Percentiles rank a stretch among this genome's conserved stretches.
Evolutionary conservation across 2,888 invertebrate genomes (phyloP).

Genomic region (Apodemia hepburni): DNA sequence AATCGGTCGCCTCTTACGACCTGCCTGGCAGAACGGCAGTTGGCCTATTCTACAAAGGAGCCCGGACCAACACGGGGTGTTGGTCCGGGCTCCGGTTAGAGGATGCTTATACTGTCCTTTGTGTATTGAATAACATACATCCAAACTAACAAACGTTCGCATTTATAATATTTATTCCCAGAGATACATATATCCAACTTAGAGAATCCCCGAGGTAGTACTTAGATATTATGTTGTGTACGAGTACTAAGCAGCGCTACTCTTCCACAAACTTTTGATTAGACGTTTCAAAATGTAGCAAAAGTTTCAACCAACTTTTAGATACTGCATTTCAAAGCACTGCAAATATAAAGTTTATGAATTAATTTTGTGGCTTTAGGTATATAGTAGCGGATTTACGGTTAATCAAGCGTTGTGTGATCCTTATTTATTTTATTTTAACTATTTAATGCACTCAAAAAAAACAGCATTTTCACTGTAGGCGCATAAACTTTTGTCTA

Average conservation of each 20-base stretch:
- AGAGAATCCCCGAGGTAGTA: not conserved
- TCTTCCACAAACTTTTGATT: conserved; percentile 7
- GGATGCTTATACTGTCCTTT: no score
- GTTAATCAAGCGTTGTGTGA: not conserved
- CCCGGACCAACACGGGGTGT: no score
- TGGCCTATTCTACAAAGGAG: no score
- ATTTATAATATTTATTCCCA: no score
- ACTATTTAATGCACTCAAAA: no score
- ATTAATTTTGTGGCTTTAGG: conserved; percentile 3
- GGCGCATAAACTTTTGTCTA: no score
- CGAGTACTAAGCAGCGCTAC: not conserved
- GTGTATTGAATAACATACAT: not conserved
- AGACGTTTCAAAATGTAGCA: conserved; percentile 9
- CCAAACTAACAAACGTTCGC: no score
- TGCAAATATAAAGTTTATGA: conserved; percentile 1
- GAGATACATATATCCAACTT: not conserved
- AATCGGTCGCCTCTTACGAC: no score
- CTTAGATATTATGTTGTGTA: not conserved
- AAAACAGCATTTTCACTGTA: no score
- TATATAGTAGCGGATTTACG: not conserved
- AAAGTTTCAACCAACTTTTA: conserved; percentile 3
- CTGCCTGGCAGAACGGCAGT: no score
- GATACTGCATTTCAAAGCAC: conserved; percentile 1
- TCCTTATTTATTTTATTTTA: not conserved
- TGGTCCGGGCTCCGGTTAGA: no score